A percentile compares a stretch with the other conserved stretches of the same genome.
These are phyloP conservation scores for Leucophora obtusa DNA, from an alignment of 2,888 invertebrate species.

Conservation along the genomic window DNA sequence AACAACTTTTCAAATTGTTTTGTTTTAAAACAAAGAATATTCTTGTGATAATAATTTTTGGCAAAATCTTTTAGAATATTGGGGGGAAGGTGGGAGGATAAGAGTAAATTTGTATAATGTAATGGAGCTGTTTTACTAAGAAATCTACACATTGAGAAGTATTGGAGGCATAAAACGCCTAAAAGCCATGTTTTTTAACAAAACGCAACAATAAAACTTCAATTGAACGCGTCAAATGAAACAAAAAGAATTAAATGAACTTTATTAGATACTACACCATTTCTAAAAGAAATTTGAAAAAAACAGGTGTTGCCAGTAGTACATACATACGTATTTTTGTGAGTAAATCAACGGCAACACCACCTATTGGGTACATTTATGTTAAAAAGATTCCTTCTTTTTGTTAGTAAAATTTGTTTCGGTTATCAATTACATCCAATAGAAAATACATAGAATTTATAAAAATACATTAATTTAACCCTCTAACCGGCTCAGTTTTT, in stretches of 20 bases:
- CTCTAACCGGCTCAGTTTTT: too few species aligned
- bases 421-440: too few species aligned
- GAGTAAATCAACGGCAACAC: too few species aligned
- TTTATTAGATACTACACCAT: too few species aligned
- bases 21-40: slow-evolving; percentile 58
- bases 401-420: too few species aligned
- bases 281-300: neutral
- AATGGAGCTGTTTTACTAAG: slow-evolving; percentile 44
- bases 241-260: neutral
- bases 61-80: neutral
- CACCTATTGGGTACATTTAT: too few species aligned
- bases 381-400: too few species aligned
- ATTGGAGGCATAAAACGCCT: slow-evolving; percentile 33
- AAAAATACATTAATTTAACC: too few species aligned
- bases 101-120: slow-evolving; percentile 34
- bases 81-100: neutral
- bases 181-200: slow-evolving; percentile 51
- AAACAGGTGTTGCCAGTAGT: too few species aligned
- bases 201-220: slow-evolving; percentile 60
- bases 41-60: slow-evolving; percentile 46
- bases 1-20: slow-evolving; percentile 49
- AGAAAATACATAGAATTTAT: too few species aligned
- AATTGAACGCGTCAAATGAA: slow-evolving; percentile 58
- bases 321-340: too few species aligned
- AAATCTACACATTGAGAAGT: slow-evolving; percentile 15